A percentile compares a stretch with the other conserved stretches of the same genome.
phyloP scores from a whole-genome alignment of 2,113 vertebrate genomes.

The Ictidomys tridecemlineatus region DNA sequence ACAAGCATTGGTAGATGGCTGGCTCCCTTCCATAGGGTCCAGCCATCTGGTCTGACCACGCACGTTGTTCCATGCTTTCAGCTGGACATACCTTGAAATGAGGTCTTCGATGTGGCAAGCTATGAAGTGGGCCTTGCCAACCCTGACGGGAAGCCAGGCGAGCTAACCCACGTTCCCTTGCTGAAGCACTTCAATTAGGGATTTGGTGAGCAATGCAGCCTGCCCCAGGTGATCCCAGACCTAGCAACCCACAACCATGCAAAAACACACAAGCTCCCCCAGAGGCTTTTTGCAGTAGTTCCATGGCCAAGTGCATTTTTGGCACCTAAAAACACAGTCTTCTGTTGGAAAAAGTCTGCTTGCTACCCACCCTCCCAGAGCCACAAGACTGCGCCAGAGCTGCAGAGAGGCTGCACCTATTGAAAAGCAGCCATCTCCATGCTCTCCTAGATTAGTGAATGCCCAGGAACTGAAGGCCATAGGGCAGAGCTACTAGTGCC shows the following conservation, averaged over 20 bases:
- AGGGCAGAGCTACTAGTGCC: not conserved
- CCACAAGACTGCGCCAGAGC: constrained; percentile 25
- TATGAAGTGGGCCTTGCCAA: constrained; percentile 56
- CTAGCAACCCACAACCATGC: constrained; percentile 78
- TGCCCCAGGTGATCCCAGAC: constrained; percentile 77
- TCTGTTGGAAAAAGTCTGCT: constrained; percentile 76
- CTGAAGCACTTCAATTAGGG: constrained; percentile 71
- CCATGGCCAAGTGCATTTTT: constrained; percentile 69
- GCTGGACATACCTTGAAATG: constrained; percentile 71
- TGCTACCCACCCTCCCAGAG: constrained; percentile 60
- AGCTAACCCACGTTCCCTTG: constrained; percentile 6
- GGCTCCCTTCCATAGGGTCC: constrained; percentile 27
- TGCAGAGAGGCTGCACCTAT: constrained; percentile 44
- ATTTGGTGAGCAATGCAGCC: constrained; percentile 68
- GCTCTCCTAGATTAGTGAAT: constrained; percentile 8
- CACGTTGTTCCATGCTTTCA: constrained; percentile 63
- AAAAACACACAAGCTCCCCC: constrained; percentile 71
- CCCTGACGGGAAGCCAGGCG: not conserved
- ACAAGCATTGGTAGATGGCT: constrained; percentile 12
- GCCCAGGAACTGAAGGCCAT: constrained; percentile 46
- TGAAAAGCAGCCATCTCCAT: constrained; percentile 52
- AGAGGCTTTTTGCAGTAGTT: constrained; percentile 51
- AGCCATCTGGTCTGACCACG: constrained; percentile 66
- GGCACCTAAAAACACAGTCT: constrained; percentile 57
- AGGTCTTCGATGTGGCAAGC: constrained; percentile 70